Evolutionary conservation across 1,140 invertebrate genomes (phyloP).

Genomic region (Drosophila rhopaloa): DNA sequence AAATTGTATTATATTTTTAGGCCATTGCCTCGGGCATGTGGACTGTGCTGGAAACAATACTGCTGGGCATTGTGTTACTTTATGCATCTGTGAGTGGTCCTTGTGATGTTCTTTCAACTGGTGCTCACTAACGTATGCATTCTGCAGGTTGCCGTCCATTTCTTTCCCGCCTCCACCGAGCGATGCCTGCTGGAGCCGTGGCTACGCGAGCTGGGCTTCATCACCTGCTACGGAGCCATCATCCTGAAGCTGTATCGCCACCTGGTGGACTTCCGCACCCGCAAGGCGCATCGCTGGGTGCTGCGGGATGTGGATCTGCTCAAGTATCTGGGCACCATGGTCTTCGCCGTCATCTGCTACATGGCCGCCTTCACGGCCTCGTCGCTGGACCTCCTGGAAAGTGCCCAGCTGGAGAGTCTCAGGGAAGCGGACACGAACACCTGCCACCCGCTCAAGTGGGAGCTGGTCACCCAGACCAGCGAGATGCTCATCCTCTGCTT

Average conservation of each 20-base stretch:
- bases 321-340: constrained; percentile 90
- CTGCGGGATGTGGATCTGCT: constrained; percentile 93
- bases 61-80: constrained; percentile 93
- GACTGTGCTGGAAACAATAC: constrained; percentile 94
- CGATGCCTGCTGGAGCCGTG: constrained; percentile 94
- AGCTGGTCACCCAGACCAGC: constrained; percentile 94
- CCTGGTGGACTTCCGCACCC: constrained; percentile 91
- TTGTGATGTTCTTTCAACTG: background rate
- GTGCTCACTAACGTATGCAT: background rate
- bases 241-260: constrained; percentile 95
- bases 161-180: constrained; percentile 90
- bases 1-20: constrained; percentile 74
- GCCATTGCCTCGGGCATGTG: constrained; percentile 94
- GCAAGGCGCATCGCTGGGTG: constrained; percentile 95
- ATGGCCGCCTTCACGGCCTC: constrained; percentile 94
- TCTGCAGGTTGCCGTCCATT: constrained; percentile 91
- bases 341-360: constrained; percentile 92
- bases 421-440: constrained; percentile 86
- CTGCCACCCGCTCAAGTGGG: constrained; percentile 94
- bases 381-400: constrained; percentile 86
- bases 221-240: constrained; percentile 95
- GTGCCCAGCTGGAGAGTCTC: constrained; percentile 79
- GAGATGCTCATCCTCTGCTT: constrained; percentile 93
- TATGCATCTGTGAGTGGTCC: constrained; percentile 91
- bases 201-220: constrained; percentile 95